Conservation (phyloP, 2,797 vertebrate species). For the Hoplostethus atlanticus region DNA sequence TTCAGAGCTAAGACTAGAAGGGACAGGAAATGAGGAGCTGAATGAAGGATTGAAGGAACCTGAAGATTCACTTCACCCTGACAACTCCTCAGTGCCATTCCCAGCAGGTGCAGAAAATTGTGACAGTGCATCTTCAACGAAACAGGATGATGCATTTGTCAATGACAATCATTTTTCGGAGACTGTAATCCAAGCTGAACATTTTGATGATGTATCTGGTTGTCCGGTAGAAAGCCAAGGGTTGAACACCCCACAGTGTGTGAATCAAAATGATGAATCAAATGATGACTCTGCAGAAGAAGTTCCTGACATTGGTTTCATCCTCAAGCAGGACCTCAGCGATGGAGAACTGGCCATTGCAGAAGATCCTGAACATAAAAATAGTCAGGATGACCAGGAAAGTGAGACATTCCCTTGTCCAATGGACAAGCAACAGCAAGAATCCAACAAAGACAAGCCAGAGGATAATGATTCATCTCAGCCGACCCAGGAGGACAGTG, state of each 20-base stretch:
- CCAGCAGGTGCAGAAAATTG: not conserved
- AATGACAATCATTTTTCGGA: slow-evolving; percentile 7
- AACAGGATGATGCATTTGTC: not conserved
- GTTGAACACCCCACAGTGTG: slow-evolving; percentile 4
- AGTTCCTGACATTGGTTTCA: not conserved
- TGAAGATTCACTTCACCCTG: slow-evolving; percentile 20
- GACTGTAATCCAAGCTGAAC: not conserved
- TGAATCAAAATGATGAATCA: slow-evolving; percentile 19
- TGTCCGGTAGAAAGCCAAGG: slow-evolving; percentile 1
- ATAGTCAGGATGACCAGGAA: slow-evolving; percentile 4
- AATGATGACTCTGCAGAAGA: slow-evolving; percentile 17
- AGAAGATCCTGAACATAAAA: slow-evolving; percentile 24
- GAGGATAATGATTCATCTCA: slow-evolving; percentile 21
- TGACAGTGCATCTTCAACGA: not conserved
- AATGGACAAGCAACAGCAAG: slow-evolving; percentile 9
- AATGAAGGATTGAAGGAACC: not conserved
- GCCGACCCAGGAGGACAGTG: slow-evolving; percentile 2
- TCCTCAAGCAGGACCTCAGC: slow-evolving; percentile 7
- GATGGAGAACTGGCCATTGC: not conserved
- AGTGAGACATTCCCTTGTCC: not conserved
- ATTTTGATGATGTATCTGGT: not conserved
- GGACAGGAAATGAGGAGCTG: slow-evolving; percentile 7
- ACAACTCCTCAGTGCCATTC: not conserved
- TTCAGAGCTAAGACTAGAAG: slow-evolving; percentile 9
- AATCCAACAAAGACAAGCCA: slow-evolving; percentile 10